A percentile compares a stretch with the other conserved stretches of the same genome.
Evolutionary conservation across 2,888 invertebrate genomes (phyloP).

Genomic region (Bellardia pandia): DNA sequence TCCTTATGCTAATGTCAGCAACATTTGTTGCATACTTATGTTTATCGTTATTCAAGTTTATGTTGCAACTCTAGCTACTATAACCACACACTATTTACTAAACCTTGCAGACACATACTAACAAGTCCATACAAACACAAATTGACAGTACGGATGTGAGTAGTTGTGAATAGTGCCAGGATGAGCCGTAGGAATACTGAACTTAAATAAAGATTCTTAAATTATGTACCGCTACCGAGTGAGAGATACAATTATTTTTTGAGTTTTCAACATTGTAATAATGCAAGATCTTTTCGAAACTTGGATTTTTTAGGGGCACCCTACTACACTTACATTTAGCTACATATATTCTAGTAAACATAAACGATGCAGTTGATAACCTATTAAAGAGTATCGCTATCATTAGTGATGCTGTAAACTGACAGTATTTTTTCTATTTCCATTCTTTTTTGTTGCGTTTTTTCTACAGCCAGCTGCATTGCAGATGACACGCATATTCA

Average conservation of each 20-base stretch:
- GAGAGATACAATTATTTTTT: too few relatives aligned
- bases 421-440: neutral
- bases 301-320: neutral
- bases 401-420: slow-evolving; percentile 41
- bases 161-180: neutral
- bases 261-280: too few relatives aligned
- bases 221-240: neutral
- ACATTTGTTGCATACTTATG: slow-evolving; percentile 49
- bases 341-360: neutral
- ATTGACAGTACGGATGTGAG: neutral
- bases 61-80: slow-evolving; percentile 29
- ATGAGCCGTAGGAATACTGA: neutral
- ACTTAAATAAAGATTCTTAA: neutral
- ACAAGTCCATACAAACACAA: neutral
- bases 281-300: neutral
- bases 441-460: neutral
- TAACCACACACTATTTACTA: slow-evolving; percentile 18
- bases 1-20: slow-evolving; percentile 36
- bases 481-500: slow-evolving; percentile 49
- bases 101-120: neutral
- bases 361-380: slow-evolving; percentile 17
- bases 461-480: slow-evolving; percentile 26
- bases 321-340: neutral
- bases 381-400: slow-evolving; percentile 31
- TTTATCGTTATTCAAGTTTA: slow-evolving; percentile 54